Evolutionary conservation across 2,797 vertebrate genomes (phyloP).

Genomic region (Falco peregrinus): DNA sequence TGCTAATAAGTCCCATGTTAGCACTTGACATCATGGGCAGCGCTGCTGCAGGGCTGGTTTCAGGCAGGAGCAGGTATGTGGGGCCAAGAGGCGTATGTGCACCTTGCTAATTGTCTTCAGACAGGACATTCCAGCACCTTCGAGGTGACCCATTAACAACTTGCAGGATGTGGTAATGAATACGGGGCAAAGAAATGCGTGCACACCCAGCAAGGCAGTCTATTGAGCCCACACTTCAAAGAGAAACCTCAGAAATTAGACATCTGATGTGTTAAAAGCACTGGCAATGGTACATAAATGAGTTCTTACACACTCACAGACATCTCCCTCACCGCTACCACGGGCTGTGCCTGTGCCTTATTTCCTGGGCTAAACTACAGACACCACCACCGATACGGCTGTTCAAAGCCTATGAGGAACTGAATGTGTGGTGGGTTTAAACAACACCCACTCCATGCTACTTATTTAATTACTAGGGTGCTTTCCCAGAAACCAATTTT

Average conservation of each 20-base stretch:
- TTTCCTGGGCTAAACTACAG: background rate
- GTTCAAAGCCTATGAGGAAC: background rate
- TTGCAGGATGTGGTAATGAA: background rate
- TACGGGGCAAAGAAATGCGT: background rate
- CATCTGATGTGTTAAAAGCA: background rate
- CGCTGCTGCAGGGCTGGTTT: background rate
- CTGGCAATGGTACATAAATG: background rate
- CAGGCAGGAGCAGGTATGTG: background rate
- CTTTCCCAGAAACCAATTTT: background rate
- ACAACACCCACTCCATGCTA: background rate
- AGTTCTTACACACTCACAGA: background rate
- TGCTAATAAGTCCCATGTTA: background rate
- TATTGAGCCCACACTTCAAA: background rate
- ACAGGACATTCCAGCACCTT: slow-evolving; percentile 23
- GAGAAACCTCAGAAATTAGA: background rate
- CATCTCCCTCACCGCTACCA: background rate
- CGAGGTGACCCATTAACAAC: background rate
- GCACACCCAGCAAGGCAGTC: fast-evolving
- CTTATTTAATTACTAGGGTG: background rate
- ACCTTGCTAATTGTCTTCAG: background rate
- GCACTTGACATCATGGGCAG: background rate
- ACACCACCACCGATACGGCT: background rate
- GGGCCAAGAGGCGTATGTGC: background rate
- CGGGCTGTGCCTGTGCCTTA: background rate
- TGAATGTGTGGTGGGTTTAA: background rate